phyloP scores from a whole-genome alignment of 2,797 vertebrate species.

The Todus mexicanus region DNA sequence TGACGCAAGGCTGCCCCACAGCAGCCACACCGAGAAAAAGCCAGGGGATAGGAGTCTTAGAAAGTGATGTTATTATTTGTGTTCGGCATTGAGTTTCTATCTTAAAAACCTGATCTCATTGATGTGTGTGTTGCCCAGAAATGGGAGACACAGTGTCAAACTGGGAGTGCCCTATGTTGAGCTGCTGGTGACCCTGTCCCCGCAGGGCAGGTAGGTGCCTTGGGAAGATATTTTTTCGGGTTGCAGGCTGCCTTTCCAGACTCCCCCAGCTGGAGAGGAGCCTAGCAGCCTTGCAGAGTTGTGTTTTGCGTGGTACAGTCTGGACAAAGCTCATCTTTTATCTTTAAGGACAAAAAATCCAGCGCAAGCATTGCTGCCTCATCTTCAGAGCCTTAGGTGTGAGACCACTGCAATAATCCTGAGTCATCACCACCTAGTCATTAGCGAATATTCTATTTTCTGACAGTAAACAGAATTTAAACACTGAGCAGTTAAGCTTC shows the following conservation, averaged over 20 bases:
- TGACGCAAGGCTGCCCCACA: neutral
- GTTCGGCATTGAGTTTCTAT: no score
- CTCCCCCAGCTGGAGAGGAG: neutral
- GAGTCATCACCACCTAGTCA: constrained; percentile 31
- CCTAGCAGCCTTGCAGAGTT: neutral
- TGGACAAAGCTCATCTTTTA: neutral
- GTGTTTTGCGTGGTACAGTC: neutral
- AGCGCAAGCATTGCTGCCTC: neutral
- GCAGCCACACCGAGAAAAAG: neutral
- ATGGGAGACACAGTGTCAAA: no score
- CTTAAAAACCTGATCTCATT: no score
- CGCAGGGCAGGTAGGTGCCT: no score
- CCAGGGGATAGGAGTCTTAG: no score
- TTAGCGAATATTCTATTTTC: constrained; percentile 72
- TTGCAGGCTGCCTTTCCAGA: neutral
- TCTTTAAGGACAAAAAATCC: neutral
- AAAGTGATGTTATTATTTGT: no score
- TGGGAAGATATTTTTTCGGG: no score
- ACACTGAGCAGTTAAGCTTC: constrained; percentile 66
- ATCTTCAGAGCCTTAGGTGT: neutral
- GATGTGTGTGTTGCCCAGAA: no score
- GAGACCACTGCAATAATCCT: constrained; percentile 8
- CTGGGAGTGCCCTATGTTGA: no score
- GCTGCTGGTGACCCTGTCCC: no score
- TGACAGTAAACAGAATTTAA: constrained; percentile 71